A percentile compares a stretch with the other conserved stretches of the same genome.
These are phyloP conservation scores for Clunio marinus DNA, from an alignment of 2,888 invertebrate genomes.

Conservation along the genomic window DNA sequence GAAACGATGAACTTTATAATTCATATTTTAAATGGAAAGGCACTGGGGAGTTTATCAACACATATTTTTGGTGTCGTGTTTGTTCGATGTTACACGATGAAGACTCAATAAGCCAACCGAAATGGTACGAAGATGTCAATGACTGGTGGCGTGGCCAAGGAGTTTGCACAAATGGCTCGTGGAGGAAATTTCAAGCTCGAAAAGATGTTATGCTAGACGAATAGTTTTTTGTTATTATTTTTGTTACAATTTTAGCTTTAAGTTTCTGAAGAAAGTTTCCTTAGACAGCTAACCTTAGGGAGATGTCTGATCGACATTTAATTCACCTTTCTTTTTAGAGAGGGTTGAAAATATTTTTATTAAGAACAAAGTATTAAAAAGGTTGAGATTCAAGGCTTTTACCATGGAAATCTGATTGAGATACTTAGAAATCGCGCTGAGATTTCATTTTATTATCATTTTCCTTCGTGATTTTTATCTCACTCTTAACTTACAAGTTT, in stretches of 20 bases:
- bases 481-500: no score
- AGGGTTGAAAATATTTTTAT: no score
- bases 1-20: slow-evolving; percentile 86
- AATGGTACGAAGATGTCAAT: slow-evolving; percentile 65
- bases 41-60: slow-evolving; percentile 93
- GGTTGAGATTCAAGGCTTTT: no score
- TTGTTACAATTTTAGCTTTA: background rate
- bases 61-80: slow-evolving; percentile 88
- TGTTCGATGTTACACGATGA: slow-evolving; percentile 61
- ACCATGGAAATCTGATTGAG: no score
- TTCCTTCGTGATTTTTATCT: no score
- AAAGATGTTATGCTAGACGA: slow-evolving; percentile 51
- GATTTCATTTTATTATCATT: no score
- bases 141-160: slow-evolving; percentile 85
- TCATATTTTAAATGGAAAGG: slow-evolving; percentile 93
- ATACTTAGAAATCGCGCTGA: no score
- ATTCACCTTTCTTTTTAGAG: no score
- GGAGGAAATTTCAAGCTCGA: slow-evolving; percentile 56
- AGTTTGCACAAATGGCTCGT: slow-evolving; percentile 71
- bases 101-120: slow-evolving; percentile 47
- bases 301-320: no score
- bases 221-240: slow-evolving; percentile 42
- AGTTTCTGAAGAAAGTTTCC: no score
- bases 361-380: no score
- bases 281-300: no score